Evolutionary conservation across 1,140 invertebrate genomes (phyloP), one percentile per base, ranked within the genome.

Genomic region (Diorhabda sublineata): DNA sequence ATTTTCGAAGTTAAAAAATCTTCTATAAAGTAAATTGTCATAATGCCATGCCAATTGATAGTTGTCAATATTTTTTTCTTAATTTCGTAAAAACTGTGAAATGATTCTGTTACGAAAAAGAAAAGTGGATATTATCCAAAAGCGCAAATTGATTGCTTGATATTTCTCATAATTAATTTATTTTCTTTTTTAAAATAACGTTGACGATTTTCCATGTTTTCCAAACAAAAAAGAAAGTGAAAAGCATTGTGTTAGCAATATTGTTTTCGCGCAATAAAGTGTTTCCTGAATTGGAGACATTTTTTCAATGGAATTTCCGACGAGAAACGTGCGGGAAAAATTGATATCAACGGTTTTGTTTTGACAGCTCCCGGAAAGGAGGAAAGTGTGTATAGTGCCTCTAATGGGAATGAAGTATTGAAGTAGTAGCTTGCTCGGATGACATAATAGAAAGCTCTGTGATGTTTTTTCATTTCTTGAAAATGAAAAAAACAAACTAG

Each of bases 321-420:
- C n/a, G n/a, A 52, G n/a, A 52, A 8, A 52, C 47, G 47, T 52
- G 47, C n/a, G 47, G 47, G 47, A 52, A 52, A 52, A 52, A 52
- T 52, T 52, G 47, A 52, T 52, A n/a, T 52, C 47, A 52, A 52
- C 47, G 47, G 47, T 52, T 52, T 52, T 52, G 47, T 52, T 52
- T 52, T 52, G 47, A 52, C 47, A 52, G 47, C 47, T 8, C 47
- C 47, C 47, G n/a, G 47, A 3, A 52, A 52, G 47, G n/a, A 52
- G 47, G 47, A 52, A 52, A 52, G 47, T 52, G 47, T 52, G 47
- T 52, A 52, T 52, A 52, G 47, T 52, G 6, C n/a, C 47, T 6
- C 47, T 52, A 52, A 52, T 52, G 47, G 47, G 47, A 52, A 52
- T 52, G 47, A 52, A n/a, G 47, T 52, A 26, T 26, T 26, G 26